Percentiles rank a stretch among this genome's conserved stretches.
Conservation (phyloP, 2,888 invertebrate genomes). For the Bellardia bayeri region DNA sequence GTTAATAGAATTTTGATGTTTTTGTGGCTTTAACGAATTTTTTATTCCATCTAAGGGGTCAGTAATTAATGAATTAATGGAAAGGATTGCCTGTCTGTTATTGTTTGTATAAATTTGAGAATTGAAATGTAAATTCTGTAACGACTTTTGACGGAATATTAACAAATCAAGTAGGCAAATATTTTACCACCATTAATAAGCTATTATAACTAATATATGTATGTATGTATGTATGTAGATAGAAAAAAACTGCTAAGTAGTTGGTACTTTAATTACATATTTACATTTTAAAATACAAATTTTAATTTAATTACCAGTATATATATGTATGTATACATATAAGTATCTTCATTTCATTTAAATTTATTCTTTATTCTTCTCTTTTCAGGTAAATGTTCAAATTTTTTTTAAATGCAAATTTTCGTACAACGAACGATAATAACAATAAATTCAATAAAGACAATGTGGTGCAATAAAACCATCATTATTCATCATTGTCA, state of each 20-base stretch:
- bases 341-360: too few relatives aligned
- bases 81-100: background rate
- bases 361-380: constrained; percentile 8
- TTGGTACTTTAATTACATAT: too few relatives aligned
- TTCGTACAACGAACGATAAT: background rate
- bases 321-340: too few relatives aligned
- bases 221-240: too few relatives aligned
- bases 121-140: background rate
- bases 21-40: background rate
- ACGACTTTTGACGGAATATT: background rate
- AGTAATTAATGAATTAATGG: background rate
- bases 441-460: constrained; percentile 29
- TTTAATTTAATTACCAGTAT: too few relatives aligned
- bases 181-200: too few relatives aligned
- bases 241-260: too few relatives aligned
- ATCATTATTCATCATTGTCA: constrained; percentile 10
- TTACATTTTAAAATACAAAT: too few relatives aligned
- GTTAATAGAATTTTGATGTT: constrained; percentile 10
- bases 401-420: background rate
- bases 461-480: constrained; percentile 46
- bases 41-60: background rate
- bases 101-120: background rate
- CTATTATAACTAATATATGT: too few relatives aligned
- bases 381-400: constrained; percentile 46
- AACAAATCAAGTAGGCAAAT: too few relatives aligned